These are phyloP conservation scores for Caenorhabditis becei DNA, from an alignment of 2,888 invertebrate genomes.

Conservation along the genomic window DNA sequence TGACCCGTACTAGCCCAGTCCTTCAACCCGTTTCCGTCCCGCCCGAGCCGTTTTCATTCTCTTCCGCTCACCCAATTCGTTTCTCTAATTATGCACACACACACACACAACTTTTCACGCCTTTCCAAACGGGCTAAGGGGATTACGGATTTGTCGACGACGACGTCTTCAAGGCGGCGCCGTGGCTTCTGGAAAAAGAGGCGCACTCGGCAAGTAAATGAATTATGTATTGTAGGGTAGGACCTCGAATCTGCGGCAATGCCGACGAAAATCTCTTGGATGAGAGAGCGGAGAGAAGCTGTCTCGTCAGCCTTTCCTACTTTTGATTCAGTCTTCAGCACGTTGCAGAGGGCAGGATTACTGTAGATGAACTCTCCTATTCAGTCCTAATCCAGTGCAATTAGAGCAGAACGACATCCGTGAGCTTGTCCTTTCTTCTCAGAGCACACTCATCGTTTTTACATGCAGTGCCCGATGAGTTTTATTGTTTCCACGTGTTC, in stretches of 20 bases:
- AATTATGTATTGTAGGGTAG: constrained; percentile 47
- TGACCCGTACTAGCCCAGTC: neutral
- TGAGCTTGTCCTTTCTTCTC: neutral
- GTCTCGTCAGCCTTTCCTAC: too few relatives aligned
- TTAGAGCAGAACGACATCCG: neutral
- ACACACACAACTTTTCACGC: constrained; percentile 22
- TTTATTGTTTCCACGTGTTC: constrained; percentile 45
- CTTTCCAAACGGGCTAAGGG: constrained; percentile 25
- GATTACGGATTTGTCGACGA: constrained; percentile 49
- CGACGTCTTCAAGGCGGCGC: constrained; percentile 12
- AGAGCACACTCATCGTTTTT: neutral
- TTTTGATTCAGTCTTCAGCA: too few relatives aligned
- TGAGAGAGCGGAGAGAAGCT: neutral
- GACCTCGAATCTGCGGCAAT: constrained; percentile 20
- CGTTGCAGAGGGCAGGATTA: neutral
- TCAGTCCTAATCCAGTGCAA: neutral
- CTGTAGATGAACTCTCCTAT: neutral
- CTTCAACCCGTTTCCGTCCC: neutral
- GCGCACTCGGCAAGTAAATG: constrained; percentile 34
- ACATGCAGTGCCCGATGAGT: neutral
- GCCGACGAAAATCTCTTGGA: neutral
- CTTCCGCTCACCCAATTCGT: neutral
- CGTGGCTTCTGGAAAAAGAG: constrained; percentile 23
- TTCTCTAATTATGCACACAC: constrained; percentile 37
- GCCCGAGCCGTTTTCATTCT: neutral